Base-by-base conservation (phyloP, 92 coral and sea anemone genomes). In the Blastomussa wellsi region DNA sequence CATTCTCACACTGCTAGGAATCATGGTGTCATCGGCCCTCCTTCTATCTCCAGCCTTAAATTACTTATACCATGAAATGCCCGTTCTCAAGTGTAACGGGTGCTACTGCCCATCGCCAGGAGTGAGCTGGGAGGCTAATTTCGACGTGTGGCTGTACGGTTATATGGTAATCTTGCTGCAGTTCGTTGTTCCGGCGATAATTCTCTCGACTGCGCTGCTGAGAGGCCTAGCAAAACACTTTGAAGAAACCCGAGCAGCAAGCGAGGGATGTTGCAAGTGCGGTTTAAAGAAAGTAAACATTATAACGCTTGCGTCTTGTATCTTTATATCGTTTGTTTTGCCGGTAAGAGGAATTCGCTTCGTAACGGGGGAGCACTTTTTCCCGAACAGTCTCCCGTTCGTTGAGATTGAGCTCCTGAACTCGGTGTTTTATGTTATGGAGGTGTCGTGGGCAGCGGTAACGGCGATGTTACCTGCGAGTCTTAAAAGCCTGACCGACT, bases 131-230 rank as follows among this genome's bases (percentile, higher is more conserved):
- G 86, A 82, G 59, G 86, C 86, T 15, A 57, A 82, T 82, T 82
- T 82, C 73, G 86, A 82, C 41, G 86, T 82, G 31, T 82, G 86
- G 79, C 86, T 82, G 17, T 82, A 82, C 37, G 86, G 86, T 15
- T 82, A 82, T 59, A 74, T 82, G 86, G 67, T 82, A 1, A 73
- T 82, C 33, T 51, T 82, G 55, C 42, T 82, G 5, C 86, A 82
- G 53, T 82, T 82, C 36, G 86, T 82, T 15, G 72, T 82, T 19
- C 86, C 86, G 38, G 80, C 86, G 55, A 73, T 74, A 24, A 73
- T 82, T 24, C 86, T 82, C 8, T 73, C 60, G 24, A 72, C 79
- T 12, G 78, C 86, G 53, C 57, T 53, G 33, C 44, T 82, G 5
- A 77, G 86, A 22, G 79, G 79, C 31, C 79, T 82, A 1, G 86